Evolutionary conservation across 2,113 vertebrate genomes (phyloP), one percentile per base, ranked within the genome.

Genomic region (Eulemur rufifrons): DNA sequence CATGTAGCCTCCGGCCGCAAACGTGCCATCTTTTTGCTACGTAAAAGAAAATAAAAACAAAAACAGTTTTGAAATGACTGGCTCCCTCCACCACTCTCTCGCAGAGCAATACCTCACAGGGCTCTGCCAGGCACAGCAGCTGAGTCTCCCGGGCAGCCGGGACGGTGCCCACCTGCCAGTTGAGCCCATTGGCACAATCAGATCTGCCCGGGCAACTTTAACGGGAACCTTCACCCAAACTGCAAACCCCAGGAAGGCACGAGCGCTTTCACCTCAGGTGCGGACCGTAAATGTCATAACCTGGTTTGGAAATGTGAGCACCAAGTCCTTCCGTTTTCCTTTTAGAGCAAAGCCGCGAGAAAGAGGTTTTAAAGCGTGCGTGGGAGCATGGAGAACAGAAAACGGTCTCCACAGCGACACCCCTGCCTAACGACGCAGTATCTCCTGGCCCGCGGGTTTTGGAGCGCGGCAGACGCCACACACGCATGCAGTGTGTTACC

Each of bases 11-110:
- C 99, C 99, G 0, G 99, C 99, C 0, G 99, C 99, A 6, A 99
- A 99, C 52, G 99, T 99, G 92, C 99, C 99, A 0, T 99, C 99
- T 89, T 99, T 99, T 91, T 99, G 99, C 99, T 99, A 96, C 11
- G 64, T 37, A 95, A 95, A 25, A 92, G 68, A 39, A 95, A 66
- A 50, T 11, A 89, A 18, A 92, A 39, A 54, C 1, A 45, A 25
- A 29, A 2, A 10, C 61, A 80, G 42, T 50, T 32, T 15, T 42
- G 82, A 20, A 95, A 68, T 1, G 37, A 50, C 47, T 0, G 0
- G 32, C 0, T 0, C 1, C 89, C 56, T 45, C 61, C 1, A 1
- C 39, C 0, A 8, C 1, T 14, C 1, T 71, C 89, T n/a, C 5
- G 10, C 12, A 20, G 63, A 71, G 59, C 54, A 1, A 4, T 1